Evolutionary conservation across 1,140 invertebrate genomes (phyloP).

Genomic region (Steinernema feltiae): DNA sequence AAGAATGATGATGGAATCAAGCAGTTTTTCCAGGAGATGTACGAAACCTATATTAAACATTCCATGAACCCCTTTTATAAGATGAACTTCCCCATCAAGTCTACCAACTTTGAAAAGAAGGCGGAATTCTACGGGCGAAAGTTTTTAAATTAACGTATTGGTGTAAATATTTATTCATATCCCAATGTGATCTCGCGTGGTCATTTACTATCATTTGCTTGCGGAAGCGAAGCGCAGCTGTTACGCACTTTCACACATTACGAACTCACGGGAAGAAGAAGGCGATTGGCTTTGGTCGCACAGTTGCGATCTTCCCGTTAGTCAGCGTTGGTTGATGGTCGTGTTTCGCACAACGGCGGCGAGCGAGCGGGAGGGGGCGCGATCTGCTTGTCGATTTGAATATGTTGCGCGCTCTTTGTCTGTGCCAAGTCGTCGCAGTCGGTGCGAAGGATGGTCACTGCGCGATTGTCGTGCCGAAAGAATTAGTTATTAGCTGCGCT

Average conservation of each 20-base stretch:
- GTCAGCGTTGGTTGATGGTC: constrained; percentile 8
- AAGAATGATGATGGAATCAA: constrained; percentile 98
- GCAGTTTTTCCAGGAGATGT: constrained; percentile 95
- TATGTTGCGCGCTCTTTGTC: too few relatives aligned
- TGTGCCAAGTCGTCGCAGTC: too few relatives aligned
- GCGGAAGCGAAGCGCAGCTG: too few relatives aligned
- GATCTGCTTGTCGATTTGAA: too few relatives aligned
- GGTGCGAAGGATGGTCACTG: too few relatives aligned
- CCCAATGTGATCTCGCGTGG: not conserved
- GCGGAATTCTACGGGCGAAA: constrained; percentile 60
- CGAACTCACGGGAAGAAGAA: too few relatives aligned
- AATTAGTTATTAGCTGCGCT: too few relatives aligned
- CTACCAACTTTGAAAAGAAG: constrained; percentile 90
- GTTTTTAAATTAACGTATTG: constrained; percentile 36
- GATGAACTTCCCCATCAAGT: constrained; percentile 82
- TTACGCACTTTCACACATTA: too few relatives aligned
- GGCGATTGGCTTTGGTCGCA: too few relatives aligned
- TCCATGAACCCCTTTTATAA: constrained; percentile 98
- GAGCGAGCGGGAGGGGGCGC: not conserved
- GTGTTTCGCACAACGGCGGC: constrained; percentile 22
- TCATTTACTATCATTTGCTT: not conserved
- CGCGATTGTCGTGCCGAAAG: too few relatives aligned
- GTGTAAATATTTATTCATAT: not conserved
- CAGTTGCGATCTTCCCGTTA: too few relatives aligned
- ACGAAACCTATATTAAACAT: constrained; percentile 94